Percentiles rank a stretch among this genome's conserved stretches.
phyloP scores from a whole-genome alignment of 2,888 invertebrate species.

The Orchesella flavescens region DNA sequence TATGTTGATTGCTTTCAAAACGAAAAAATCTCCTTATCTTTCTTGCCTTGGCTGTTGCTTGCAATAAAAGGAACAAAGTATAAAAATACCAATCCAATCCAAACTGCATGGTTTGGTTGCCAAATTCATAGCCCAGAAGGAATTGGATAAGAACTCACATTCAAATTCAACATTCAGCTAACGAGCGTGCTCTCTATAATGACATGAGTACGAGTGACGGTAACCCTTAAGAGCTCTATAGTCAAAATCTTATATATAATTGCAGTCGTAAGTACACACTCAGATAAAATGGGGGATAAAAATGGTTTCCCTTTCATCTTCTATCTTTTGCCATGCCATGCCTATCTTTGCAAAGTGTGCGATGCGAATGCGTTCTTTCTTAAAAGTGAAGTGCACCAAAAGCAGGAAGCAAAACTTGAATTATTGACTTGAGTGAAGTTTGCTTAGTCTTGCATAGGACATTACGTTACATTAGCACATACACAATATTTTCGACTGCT shows the following conservation, averaged over 20 bases:
- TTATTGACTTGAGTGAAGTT: background rate
- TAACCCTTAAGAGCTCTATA: too few relatives aligned
- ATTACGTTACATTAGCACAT: constrained; percentile 10
- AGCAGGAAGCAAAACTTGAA: constrained; percentile 50
- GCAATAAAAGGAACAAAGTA: background rate
- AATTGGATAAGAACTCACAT: too few relatives aligned
- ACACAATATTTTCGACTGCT: constrained; percentile 8
- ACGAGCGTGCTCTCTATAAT: too few relatives aligned
- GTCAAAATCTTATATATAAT: too few relatives aligned
- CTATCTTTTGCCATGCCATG: background rate
- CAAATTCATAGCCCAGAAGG: too few relatives aligned
- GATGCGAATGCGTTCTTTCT: background rate
- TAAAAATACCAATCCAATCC: background rate
- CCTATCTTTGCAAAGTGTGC: background rate
- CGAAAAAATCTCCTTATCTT: background rate
- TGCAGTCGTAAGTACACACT: too few relatives aligned
- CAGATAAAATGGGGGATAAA: background rate
- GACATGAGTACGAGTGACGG: too few relatives aligned
- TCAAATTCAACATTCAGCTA: too few relatives aligned
- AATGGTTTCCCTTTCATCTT: constrained; percentile 24
- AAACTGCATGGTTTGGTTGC: too few relatives aligned
- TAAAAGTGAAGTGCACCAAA: background rate
- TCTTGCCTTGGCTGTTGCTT: background rate
- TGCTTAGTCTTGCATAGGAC: background rate
- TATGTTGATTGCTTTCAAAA: background rate